phyloP scores from a whole-genome alignment of 2,888 invertebrate genomes.

The Elysia crispata region DNA sequence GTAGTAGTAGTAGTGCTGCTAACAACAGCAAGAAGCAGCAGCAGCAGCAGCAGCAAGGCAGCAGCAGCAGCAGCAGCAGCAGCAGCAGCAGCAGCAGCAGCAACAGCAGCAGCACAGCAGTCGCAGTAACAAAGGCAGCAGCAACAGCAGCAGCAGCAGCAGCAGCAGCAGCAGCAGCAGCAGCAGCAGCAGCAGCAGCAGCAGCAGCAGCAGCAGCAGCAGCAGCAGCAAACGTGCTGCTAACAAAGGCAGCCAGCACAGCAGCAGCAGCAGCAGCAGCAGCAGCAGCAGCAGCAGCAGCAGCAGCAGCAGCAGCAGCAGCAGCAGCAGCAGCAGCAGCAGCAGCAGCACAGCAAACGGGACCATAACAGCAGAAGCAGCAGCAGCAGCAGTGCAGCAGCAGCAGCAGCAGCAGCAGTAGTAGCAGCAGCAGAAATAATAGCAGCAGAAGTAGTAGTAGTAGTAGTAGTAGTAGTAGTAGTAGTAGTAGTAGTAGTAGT shows the following conservation, averaged over 20 bases:
- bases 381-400: too few species aligned
- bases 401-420: constrained; percentile 58
- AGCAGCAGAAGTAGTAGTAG: too few species aligned
- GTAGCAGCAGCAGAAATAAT: too few species aligned
- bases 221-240: neutral
- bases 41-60: too few species aligned
- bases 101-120: too few species aligned
- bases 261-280: constrained; percentile 11
- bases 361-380: too few species aligned
- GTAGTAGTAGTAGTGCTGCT: too few species aligned
- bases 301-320: constrained; percentile 18
- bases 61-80: constrained; percentile 11
- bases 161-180: neutral
- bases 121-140: too few species aligned
- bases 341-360: constrained; percentile 18
- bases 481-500: constrained; percentile 47
- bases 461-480: constrained; percentile 10
- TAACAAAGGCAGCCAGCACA: neutral
- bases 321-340: constrained; percentile 12
- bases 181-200: constrained; percentile 14
- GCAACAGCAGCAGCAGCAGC: constrained; percentile 13
- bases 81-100: constrained; percentile 12
- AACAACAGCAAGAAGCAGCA: too few species aligned
- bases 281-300: constrained; percentile 12
- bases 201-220: constrained; percentile 9